These are phyloP conservation scores for Trilocha varians DNA, from an alignment of 2,888 invertebrate species.

Conservation along the genomic window DNA sequence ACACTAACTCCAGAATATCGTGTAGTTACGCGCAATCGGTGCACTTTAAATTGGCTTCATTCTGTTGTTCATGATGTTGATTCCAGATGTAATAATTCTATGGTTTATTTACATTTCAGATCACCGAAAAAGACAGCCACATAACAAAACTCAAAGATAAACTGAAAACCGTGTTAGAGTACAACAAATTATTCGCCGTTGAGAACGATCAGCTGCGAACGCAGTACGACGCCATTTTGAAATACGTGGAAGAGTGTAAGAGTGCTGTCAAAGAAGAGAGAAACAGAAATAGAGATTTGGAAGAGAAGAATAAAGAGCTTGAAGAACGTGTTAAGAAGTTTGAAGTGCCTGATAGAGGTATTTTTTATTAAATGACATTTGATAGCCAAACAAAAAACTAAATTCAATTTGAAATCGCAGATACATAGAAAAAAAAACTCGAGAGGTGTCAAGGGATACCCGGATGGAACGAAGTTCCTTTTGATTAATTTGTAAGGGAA, in stretches of 20 bases:
- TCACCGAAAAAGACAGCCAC: slow-evolving; percentile 74
- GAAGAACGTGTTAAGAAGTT: slow-evolving; percentile 51
- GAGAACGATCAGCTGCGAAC: slow-evolving; percentile 74
- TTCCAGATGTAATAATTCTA: no score
- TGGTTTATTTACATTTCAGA: slow-evolving; percentile 39
- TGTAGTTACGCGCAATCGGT: no score
- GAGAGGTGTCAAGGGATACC: no score
- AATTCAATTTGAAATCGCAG: no score
- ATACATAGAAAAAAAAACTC: no score
- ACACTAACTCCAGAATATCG: no score
- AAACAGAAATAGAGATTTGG: slow-evolving; percentile 36
- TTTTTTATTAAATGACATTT: no score
- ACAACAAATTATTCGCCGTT: slow-evolving; percentile 75
- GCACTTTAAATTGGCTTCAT: no score
- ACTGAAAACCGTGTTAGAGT: slow-evolving; percentile 70
- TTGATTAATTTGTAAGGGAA: no score
- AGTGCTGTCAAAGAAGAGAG: slow-evolving; percentile 61
- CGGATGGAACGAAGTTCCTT: no score
- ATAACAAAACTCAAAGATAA: slow-evolving; percentile 77
- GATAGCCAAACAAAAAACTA: no score
- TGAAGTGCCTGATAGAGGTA: slow-evolving; percentile 57
- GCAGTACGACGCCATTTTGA: slow-evolving; percentile 61
- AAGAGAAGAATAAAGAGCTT: slow-evolving; percentile 43
- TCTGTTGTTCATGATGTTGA: no score
- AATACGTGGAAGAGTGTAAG: slow-evolving; percentile 68